Evolutionary conservation across 2,113 vertebrate species (phyloP), one percentile per base, ranked within the genome.

Genomic region (Murina feae): DNA sequence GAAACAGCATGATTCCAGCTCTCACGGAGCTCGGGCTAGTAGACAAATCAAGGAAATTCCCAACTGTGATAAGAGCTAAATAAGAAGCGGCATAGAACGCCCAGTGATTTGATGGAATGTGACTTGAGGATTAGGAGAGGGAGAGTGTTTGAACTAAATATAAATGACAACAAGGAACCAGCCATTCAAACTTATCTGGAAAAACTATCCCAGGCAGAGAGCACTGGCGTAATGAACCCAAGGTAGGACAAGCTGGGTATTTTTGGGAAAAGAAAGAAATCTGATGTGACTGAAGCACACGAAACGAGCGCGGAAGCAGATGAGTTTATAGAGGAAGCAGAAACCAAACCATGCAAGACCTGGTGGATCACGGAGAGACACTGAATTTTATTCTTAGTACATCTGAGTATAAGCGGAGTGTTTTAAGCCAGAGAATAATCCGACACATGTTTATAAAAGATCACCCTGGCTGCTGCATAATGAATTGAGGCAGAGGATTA

Each of bases 141-240:
- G 35, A 75, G 7, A n/a, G 5, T 11, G 9, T 65, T 91, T 82
- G 85, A 63, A 69, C 30, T 30, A 7, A 86, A 35, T 55, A 39
- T 89, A 37, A 82, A 51, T 44, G 42, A 86, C n/a, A 66, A 55
- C 32, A 78, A 74, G 63, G 72, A 42, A 47, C 1, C 32, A 84
- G 30, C 17, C 86, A 51, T 86, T 89, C 63, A 86, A 58, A 68
- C 8, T 28, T 63, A 16, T 4, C 14, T 35, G 25, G 58, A 78
- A 92, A 76, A 71, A 69, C 42, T 78, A 89, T 86, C n/a, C 25
- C 18, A 42, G 42, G 37, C 44, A 91, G 80, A 78, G 7, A 18
- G 39, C 11, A 25, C 13, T 10, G 12, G 63, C 3, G 0, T 44
- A 49, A 72, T 44, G 65, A 47, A 14, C 13, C 47, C 21, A 63